phyloP scores from a whole-genome alignment of 2,797 vertebrate genomes.

The Schizopygopsis pylzovi region DNA sequence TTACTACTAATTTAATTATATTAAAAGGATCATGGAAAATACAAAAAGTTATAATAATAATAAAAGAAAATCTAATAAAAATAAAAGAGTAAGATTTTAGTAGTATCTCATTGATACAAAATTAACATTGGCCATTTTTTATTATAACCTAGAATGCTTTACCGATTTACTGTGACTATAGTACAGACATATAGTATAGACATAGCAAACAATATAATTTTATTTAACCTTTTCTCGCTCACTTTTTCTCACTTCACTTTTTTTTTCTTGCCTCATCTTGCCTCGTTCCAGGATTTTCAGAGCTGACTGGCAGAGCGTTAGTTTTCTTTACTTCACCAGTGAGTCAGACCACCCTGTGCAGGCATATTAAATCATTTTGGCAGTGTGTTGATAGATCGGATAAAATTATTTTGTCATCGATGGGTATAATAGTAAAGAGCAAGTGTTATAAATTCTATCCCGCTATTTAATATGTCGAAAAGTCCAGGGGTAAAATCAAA shows the following conservation, averaged over 20 bases:
- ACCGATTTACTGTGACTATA: background rate
- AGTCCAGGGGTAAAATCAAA: slow-evolving; percentile 43
- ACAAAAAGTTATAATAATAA: too few species aligned
- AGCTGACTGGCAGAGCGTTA: slow-evolving; percentile 38
- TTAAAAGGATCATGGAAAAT: too few species aligned
- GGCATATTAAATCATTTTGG: slow-evolving; percentile 13
- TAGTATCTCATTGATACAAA: background rate
- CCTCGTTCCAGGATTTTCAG: slow-evolving; percentile 5
- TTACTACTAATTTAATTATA: too few species aligned
- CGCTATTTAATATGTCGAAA: slow-evolving; percentile 41
- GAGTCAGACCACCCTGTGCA: slow-evolving; percentile 31
- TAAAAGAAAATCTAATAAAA: too few species aligned
- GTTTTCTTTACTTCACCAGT: slow-evolving; percentile 30
- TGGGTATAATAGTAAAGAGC: slow-evolving; percentile 2
- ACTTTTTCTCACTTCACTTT: background rate
- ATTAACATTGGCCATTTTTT: background rate
- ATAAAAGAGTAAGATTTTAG: too few species aligned
- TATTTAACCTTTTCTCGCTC: background rate
- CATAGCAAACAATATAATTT: background rate
- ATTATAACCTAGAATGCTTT: background rate
- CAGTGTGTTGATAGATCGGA: background rate
- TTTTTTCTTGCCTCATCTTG: background rate
- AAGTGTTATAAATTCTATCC: slow-evolving; percentile 39
- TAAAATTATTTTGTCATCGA: slow-evolving; percentile 41
- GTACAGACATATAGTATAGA: background rate